phyloP scores from a whole-genome alignment of 2,888 invertebrate species.

The Chloromyia formosa region DNA sequence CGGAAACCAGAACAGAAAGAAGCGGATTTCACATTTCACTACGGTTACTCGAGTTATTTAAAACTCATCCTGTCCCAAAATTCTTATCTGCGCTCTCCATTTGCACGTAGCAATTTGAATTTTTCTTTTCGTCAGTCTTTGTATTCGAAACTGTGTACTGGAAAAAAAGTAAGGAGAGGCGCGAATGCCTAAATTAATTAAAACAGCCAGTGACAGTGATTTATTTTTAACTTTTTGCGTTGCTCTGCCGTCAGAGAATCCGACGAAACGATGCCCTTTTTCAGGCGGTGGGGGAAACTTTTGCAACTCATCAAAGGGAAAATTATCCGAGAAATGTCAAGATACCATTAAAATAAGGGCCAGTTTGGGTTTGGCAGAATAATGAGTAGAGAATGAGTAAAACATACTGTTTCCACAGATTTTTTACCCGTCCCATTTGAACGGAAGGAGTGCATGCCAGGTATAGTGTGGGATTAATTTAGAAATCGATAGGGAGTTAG shows the following conservation, averaged over 20 bases:
- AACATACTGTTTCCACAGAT: background rate
- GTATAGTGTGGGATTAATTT: no score
- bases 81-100: background rate
- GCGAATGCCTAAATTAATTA: slow-evolving; percentile 35
- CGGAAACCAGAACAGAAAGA: background rate
- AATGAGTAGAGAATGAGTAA: background rate
- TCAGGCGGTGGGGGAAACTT: slow-evolving; percentile 2
- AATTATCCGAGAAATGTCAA: background rate
- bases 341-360: background rate
- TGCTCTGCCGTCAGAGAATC: background rate
- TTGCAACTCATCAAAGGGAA: slow-evolving; percentile 34
- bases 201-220: slow-evolving; percentile 38
- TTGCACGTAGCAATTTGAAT: slow-evolving; percentile 13
- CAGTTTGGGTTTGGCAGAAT: background rate
- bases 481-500: no score
- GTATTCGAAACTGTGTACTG: background rate
- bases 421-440: background rate
- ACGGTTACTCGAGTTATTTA: slow-evolving; percentile 11
- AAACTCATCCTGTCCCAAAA: slow-evolving; percentile 13
- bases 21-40: background rate
- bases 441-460: no score
- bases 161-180: slow-evolving; percentile 16
- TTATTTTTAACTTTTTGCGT: slow-evolving; percentile 20
- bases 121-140: slow-evolving; percentile 8
- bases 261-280: background rate